Conservation (phyloP, 2,797 vertebrate genomes). For the Fundulus diaphanus region DNA sequence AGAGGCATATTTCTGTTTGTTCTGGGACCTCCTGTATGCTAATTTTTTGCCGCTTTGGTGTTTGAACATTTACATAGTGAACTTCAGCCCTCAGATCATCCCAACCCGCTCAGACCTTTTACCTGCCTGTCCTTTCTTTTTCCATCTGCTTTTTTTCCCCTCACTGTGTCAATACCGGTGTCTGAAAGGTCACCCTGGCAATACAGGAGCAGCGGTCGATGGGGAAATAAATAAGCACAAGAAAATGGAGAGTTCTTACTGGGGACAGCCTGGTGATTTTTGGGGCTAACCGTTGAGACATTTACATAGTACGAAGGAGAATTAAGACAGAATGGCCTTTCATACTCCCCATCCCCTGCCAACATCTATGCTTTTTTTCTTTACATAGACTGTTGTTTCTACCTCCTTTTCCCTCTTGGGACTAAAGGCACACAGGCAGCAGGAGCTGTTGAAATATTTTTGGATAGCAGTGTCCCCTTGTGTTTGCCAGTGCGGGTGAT, state of each 20-base stretch:
- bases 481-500: constrained; percentile 42
- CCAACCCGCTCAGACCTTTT: constrained; percentile 61
- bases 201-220: constrained; percentile 73
- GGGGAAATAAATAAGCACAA: constrained; percentile 76
- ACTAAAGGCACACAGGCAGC: constrained; percentile 43
- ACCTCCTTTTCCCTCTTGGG: constrained; percentile 23
- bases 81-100: constrained; percentile 43
- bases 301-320: constrained; percentile 38
- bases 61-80: constrained; percentile 57
- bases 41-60: constrained; percentile 28
- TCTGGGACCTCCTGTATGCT: constrained; percentile 21
- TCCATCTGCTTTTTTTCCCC: constrained; percentile 63
- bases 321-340: neutral
- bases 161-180: constrained; percentile 73
- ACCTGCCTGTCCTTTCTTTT: constrained; percentile 61
- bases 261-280: constrained; percentile 66
- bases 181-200: constrained; percentile 80
- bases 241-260: constrained; percentile 67
- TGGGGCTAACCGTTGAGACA: constrained; percentile 73
- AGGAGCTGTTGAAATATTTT: constrained; percentile 49
- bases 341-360: constrained; percentile 11
- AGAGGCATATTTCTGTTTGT: constrained; percentile 33
- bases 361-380: constrained; percentile 23
- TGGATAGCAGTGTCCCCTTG: constrained; percentile 55
- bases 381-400: constrained; percentile 27